Evolutionary conservation across 2,888 invertebrate genomes (phyloP).

Genomic region (Liodrosophila aerea): DNA sequence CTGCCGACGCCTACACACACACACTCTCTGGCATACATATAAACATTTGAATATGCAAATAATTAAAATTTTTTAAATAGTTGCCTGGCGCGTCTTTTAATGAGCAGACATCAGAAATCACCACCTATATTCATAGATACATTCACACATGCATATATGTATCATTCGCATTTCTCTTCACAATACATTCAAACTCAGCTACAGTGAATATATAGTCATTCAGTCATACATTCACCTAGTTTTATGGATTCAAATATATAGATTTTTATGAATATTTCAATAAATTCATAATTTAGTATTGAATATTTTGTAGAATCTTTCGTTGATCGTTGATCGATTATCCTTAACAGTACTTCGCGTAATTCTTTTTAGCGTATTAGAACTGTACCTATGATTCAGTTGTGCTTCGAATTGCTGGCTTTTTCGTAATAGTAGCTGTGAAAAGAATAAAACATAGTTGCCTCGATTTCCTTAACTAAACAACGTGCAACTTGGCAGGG

Average conservation of each 20-base stretch:
- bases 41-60: slow-evolving; percentile 59
- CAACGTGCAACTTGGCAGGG: slow-evolving; percentile 18
- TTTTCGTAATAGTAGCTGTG: background rate
- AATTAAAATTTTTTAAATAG: slow-evolving; percentile 74
- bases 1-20: slow-evolving; percentile 32
- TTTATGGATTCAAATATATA: no score
- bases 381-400: background rate
- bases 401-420: background rate
- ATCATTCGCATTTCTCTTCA: slow-evolving; percentile 14
- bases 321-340: background rate
- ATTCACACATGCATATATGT: slow-evolving; percentile 9
- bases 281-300: no score
- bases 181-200: slow-evolving; percentile 1
- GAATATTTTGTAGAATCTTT: no score
- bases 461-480: slow-evolving; percentile 7
- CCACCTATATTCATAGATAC: slow-evolving; percentile 24
- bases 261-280: no score
- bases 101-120: slow-evolving; percentile 43
- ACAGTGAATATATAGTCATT: background rate
- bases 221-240: no score
- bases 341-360: background rate
- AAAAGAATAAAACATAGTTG: no score
- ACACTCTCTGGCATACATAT: slow-evolving; percentile 14
- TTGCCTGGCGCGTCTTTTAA: slow-evolving; percentile 60
- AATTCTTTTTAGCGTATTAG: no score